Percentiles rank a stretch among this genome's conserved stretches.
Conservation (phyloP, 2,797 vertebrate genomes). For the Coendou prehensilis region DNA sequence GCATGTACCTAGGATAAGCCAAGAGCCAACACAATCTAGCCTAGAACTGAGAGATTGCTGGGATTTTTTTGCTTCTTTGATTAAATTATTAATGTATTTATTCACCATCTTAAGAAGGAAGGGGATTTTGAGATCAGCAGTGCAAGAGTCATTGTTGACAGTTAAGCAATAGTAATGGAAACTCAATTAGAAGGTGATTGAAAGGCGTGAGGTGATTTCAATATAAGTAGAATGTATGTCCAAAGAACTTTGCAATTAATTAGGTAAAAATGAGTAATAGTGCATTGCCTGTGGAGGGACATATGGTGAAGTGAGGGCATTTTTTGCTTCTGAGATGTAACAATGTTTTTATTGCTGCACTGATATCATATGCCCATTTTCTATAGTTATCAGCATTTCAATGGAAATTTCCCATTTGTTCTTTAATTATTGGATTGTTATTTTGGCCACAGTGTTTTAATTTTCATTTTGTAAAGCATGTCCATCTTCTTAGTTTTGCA, state of each 20-base stretch:
- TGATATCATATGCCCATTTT: neutral
- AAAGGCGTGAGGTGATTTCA: neutral
- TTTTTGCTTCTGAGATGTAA: neutral
- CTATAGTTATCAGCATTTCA: neutral
- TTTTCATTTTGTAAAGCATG: neutral
- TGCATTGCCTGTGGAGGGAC: no score
- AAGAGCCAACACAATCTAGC: neutral
- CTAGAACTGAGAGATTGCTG: neutral
- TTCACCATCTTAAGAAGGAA: neutral
- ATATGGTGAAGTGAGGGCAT: neutral
- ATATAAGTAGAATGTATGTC: neutral
- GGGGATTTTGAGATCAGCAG: no score
- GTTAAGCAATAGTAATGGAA: neutral
- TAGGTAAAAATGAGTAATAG: neutral
- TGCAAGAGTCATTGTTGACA: neutral
- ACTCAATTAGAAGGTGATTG: fast-evolving
- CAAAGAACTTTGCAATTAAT: neutral
- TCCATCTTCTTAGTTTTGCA: neutral
- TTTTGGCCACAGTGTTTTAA: neutral
- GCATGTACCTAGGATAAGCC: no score
- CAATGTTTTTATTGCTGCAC: neutral
- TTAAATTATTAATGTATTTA: neutral
- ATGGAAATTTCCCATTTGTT: neutral
- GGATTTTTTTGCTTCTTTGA: neutral
- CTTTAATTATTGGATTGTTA: neutral